Conservation (phyloP, 2,797 vertebrate genomes). For the Microctenopoma steveboyesi region DNA sequence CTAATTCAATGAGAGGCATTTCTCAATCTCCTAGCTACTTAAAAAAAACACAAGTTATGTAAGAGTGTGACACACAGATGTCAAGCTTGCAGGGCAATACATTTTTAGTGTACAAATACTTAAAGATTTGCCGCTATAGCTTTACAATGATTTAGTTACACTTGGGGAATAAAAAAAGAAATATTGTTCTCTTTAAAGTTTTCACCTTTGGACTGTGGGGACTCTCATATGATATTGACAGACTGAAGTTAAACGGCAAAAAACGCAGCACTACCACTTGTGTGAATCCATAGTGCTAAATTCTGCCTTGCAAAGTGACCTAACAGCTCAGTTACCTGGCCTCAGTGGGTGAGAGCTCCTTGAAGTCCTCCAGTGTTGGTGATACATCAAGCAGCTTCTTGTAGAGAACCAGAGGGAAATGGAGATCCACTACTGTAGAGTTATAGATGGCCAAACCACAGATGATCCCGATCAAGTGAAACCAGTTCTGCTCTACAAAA, state of each 20-base stretch:
- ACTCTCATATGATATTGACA: neutral
- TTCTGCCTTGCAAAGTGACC: neutral
- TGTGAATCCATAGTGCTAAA: neutral
- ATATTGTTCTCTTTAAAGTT: neutral
- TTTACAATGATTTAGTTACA: neutral
- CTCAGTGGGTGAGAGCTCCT: slow-evolving; percentile 94
- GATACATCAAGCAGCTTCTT: slow-evolving; percentile 93
- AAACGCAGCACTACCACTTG: neutral
- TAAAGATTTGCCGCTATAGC: neutral
- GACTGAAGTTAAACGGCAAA: neutral
- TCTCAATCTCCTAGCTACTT: slow-evolving; percentile 39
- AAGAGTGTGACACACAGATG: slow-evolving; percentile 19
- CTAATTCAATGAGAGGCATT: slow-evolving; percentile 38
- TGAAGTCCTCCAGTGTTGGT: slow-evolving; percentile 91
- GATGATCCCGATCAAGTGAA: slow-evolving; percentile 95
- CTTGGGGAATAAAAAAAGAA: no score
- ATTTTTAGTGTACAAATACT: neutral
- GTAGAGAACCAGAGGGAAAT: slow-evolving; percentile 95
- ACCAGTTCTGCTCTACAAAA: slow-evolving; percentile 99
- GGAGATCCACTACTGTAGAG: slow-evolving; percentile 96
- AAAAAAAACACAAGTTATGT: slow-evolving; percentile 40
- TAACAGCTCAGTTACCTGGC: slow-evolving; percentile 86
- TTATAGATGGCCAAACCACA: slow-evolving; percentile 98
- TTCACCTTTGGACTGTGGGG: neutral
- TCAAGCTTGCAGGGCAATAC: neutral